Conservation (phyloP, 1,140 invertebrate genomes). For the Probaryconus sp. region DNA sequence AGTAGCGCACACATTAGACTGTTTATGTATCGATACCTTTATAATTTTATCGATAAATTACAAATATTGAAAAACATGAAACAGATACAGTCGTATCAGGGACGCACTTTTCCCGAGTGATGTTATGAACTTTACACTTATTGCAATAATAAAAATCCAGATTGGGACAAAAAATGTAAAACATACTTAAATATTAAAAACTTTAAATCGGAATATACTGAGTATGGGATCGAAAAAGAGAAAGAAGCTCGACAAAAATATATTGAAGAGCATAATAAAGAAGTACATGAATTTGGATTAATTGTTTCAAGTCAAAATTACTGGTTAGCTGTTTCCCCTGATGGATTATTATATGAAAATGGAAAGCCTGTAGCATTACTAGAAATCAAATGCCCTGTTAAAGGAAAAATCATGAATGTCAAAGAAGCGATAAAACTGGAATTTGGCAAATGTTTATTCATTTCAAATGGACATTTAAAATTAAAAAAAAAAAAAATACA, state of each 20-base stretch:
- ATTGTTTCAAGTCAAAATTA: constrained; percentile 19
- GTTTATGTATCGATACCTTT: constrained; percentile 77
- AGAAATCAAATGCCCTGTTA: constrained; percentile 48
- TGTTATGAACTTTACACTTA: constrained; percentile 26
- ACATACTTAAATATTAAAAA: constrained; percentile 15
- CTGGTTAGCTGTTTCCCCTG: constrained; percentile 7
- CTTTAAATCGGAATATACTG: constrained; percentile 28
- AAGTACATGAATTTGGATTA: constrained; percentile 2
- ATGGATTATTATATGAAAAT: constrained; percentile 38
- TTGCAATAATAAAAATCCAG: constrained; percentile 10
- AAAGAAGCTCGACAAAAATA: neutral
- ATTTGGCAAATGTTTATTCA: constrained; percentile 4
- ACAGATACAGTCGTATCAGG: constrained; percentile 73
- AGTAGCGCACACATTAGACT: constrained; percentile 79
- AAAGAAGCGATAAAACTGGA: constrained; percentile 1
- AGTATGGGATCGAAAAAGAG: constrained; percentile 9
- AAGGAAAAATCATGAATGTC: constrained; percentile 23
- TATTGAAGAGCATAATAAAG: neutral
- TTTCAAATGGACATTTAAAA: neutral
- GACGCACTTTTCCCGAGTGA: constrained; percentile 64
- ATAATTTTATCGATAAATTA: constrained; percentile 79
- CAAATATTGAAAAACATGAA: constrained; percentile 79
- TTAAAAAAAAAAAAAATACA: constrained; percentile 40
- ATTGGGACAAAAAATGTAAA: constrained; percentile 33
- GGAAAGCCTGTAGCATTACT: constrained; percentile 21